Base-by-base conservation (phyloP, 1,140 invertebrate species). In the Sarcophaga peregrina region DNA sequence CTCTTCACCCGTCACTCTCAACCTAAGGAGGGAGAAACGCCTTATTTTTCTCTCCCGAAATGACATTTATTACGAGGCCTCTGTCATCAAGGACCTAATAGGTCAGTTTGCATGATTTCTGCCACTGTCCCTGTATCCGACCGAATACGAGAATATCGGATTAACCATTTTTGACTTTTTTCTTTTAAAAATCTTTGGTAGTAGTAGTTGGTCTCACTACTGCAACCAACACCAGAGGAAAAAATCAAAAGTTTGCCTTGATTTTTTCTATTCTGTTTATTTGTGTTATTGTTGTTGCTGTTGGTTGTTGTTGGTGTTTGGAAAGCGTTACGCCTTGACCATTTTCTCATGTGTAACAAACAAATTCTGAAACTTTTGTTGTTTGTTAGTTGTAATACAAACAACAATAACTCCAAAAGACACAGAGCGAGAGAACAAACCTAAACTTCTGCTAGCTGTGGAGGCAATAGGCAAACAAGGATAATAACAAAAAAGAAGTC, bases 331-430 rank as follows among this genome's bases (percentile, higher is more conserved):
- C 47, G 46, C 75, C 75, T 78, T 78, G 75, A 47, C 50, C 75
- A 78, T 78, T 78, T 78, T 81, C 80, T 52, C 45, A 78, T 78
- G 75, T 78, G 47, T 50, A 45, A 50, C 48, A 78, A 78, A 75
- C 25, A 78, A 25, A 17, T 72, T 48, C 37, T 46, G 50, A 78
- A 78, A 78, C 75, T 78, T 78, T 78, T 78, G 75, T 78, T 78
- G 75, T 78, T 78, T 78, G 75, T 25, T 78, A 52, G 47, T 52
- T 52, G n/a, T 20, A 68, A 50, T 52, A 50, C 48, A 50, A 13
- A 50, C 75, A 78, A 78, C 47, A 78, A 78, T 78, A 78, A 52
- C 20, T 78, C 75, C 50, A 10, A 52, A 50, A 52, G 13, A 37
- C 25, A 37, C 25, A 37, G n/a, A 37, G 25, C 25, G 1, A 37